Conservation (phyloP, 2,888 invertebrate species). For the Dicyrtomina minuta region DNA sequence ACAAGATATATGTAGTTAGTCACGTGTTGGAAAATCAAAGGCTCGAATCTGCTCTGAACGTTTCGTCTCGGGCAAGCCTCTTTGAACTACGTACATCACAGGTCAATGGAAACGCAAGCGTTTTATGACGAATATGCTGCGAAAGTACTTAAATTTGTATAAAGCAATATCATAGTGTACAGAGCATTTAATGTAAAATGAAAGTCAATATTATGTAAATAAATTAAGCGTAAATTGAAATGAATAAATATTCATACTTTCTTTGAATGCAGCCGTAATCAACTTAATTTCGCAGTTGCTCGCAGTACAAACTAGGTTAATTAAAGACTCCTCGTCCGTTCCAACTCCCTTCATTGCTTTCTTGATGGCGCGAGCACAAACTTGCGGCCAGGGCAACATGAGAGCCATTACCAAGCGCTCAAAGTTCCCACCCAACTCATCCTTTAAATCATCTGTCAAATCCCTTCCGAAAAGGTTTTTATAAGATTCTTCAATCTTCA, state of each 20-base stretch:
- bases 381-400: slow-evolving; percentile 57
- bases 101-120: too few species aligned
- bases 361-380: slow-evolving; percentile 58
- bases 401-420: slow-evolving; percentile 58
- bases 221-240: neutral
- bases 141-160: too few species aligned
- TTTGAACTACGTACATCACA: too few species aligned
- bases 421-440: slow-evolving; percentile 59
- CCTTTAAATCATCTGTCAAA: slow-evolving; percentile 56
- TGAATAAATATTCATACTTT: slow-evolving; percentile 44
- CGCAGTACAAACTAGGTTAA: slow-evolving; percentile 59
- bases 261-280: slow-evolving; percentile 52
- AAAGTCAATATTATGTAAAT: neutral
- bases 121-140: too few species aligned
- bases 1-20: slow-evolving; percentile 2
- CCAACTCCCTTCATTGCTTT: slow-evolving; percentile 58
- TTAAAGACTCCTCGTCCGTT: slow-evolving; percentile 57
- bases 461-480: slow-evolving; percentile 54
- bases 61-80: neutral
- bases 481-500: slow-evolving; percentile 46
- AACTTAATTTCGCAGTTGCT: slow-evolving; percentile 56
- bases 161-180: too few species aligned
- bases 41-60: neutral
- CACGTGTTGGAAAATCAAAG: neutral
- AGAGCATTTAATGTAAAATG: neutral